Evolutionary conservation across 2,888 invertebrate genomes (phyloP), one percentile per base, ranked within the genome.

Genomic region (Polyploca ridens): DNA sequence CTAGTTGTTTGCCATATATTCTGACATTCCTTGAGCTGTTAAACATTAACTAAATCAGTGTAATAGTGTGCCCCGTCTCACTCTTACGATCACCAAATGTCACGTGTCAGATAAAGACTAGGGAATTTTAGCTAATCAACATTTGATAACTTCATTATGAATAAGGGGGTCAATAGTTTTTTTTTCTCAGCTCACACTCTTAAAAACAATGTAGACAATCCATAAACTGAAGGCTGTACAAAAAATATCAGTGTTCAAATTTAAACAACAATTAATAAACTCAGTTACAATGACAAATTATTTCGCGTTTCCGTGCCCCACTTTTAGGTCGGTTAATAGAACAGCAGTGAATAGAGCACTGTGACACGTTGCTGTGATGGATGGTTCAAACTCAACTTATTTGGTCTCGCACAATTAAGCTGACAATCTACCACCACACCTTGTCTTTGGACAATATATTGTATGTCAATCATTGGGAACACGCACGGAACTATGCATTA

Each of bases 391-490:
- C 82, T 80, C 77, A 83, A 85, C 83, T 86, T 87, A 85, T 86
- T 88, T 84, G 82, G 89, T 85, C 82, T 79, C 86, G 83, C 82
- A 83, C 86, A 90, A 90, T 92, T 89, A 86, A 84, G 74, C 85
- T 84, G 86, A 86, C 89, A 85, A 82, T 84, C 76, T 75, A 78
- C 82, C 89, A 87, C 82, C 91, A 88, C 91, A 89, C 91, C 91
- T 90, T 83, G 81, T 82, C 83, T 87, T 84, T 77, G 83, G 77
- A 90, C 88, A 87, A 87, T 89, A 85, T 88, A 91, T 91, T 91
- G 89, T 88, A 82, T 86, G 91, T 85, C 91, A 90, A 90, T 91
- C 90, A 90, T 78, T 71, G 72, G 70, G 77, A 73, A 78, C 84
- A 84, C 84, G 85, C 83, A 83, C 83, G 86, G 84, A 87, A 85